Evolutionary conservation across 1,140 invertebrate species (phyloP).

Genomic region (Batillaria attramentaria): DNA sequence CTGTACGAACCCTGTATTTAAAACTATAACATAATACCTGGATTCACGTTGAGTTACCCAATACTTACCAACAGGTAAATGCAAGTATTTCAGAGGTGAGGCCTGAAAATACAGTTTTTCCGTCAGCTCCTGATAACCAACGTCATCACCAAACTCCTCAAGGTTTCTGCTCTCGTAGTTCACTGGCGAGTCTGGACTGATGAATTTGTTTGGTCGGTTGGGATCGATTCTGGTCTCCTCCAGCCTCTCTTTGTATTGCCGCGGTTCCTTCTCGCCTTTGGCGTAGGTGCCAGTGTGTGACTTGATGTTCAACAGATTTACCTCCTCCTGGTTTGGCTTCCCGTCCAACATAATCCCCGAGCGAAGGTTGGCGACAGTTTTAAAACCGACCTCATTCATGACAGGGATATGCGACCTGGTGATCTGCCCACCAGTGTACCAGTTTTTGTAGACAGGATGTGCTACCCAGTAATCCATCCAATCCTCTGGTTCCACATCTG

Average conservation of each 20-base stretch:
- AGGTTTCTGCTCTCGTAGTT: constrained; percentile 61
- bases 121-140: constrained; percentile 60
- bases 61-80: constrained; percentile 57
- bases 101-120: constrained; percentile 50
- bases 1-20: no score
- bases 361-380: constrained; percentile 58
- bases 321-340: constrained; percentile 54
- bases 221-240: constrained; percentile 50
- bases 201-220: constrained; percentile 48
- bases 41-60: background rate
- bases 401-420: constrained; percentile 46
- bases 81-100: constrained; percentile 51
- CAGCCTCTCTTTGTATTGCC: constrained; percentile 51
- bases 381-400: constrained; percentile 51
- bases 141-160: constrained; percentile 65
- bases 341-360: constrained; percentile 45
- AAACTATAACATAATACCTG: background rate
- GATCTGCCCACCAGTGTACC: constrained; percentile 62
- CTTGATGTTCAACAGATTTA: constrained; percentile 57
- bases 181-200: constrained; percentile 46
- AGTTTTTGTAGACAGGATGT: constrained; percentile 60
- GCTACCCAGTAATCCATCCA: constrained; percentile 63
- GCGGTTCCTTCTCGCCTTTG: constrained; percentile 31
- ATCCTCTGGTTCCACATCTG: constrained; percentile 45
- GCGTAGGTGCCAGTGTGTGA: constrained; percentile 55